Conservation (phyloP, 2,113 vertebrate species). For the Lontra canadensis region DNA sequence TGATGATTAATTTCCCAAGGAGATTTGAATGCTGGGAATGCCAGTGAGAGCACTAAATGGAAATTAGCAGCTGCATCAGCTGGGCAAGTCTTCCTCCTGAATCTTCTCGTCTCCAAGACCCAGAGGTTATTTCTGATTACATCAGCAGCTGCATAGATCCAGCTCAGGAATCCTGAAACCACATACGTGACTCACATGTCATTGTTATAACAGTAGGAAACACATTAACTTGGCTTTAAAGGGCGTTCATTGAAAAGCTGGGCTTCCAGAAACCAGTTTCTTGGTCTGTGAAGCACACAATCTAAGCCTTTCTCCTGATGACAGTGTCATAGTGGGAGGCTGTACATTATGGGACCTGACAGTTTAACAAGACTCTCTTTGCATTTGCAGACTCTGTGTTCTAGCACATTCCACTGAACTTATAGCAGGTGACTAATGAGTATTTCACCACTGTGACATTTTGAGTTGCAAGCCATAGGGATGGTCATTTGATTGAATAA, state of each 20-base stretch:
- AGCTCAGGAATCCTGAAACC: slow-evolving; percentile 72
- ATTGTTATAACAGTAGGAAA: slow-evolving; percentile 77
- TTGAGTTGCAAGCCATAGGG: slow-evolving; percentile 37
- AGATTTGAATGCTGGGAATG: not conserved
- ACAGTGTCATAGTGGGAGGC: slow-evolving; percentile 19
- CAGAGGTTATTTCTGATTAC: slow-evolving; percentile 66
- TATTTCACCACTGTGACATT: slow-evolving; percentile 61
- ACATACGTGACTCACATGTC: slow-evolving; percentile 72
- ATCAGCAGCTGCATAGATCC: slow-evolving; percentile 61
- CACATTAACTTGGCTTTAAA: slow-evolving; percentile 69
- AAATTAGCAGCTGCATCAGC: not conserved
- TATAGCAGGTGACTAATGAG: slow-evolving; percentile 71
- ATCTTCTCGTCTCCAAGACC: slow-evolving; percentile 39
- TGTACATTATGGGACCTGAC: slow-evolving; percentile 55
- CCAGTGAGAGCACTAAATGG: not conserved
- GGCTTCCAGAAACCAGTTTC: slow-evolving; percentile 75
- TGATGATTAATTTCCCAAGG: slow-evolving; percentile 21
- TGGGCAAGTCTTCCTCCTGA: not conserved
- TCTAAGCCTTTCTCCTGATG: slow-evolving; percentile 41
- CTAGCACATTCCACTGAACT: slow-evolving; percentile 62
- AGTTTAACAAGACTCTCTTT: slow-evolving; percentile 59
- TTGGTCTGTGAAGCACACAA: not conserved
- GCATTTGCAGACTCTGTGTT: slow-evolving; percentile 59
- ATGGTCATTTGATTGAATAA: slow-evolving; percentile 60
- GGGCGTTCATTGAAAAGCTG: slow-evolving; percentile 68